Conservation (phyloP, 2,888 invertebrate genomes). For the Phymatocera aterrima region DNA sequence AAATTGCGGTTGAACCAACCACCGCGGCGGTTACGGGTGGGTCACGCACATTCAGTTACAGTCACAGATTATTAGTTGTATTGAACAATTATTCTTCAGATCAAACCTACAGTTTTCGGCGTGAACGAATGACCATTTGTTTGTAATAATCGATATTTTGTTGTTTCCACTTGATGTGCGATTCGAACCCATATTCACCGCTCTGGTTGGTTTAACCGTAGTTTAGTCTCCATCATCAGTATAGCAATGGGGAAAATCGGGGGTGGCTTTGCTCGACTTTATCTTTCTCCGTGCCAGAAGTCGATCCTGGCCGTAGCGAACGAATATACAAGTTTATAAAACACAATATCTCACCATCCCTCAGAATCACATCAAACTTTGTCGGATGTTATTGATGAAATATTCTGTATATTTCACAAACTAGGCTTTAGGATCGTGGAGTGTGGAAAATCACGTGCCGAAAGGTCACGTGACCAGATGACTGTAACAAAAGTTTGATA, state of each 20-base stretch:
- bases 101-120: too few species aligned
- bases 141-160: too few species aligned
- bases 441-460: background rate
- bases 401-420: background rate
- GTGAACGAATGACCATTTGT: too few species aligned
- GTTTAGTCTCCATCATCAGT: too few species aligned
- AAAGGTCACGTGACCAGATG: conserved; percentile 4
- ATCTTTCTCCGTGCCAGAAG: background rate
- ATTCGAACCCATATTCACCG: too few species aligned
- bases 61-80: too few species aligned
- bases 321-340: conserved; percentile 13
- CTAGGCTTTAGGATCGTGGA: background rate
- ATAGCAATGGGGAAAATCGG: conserved; percentile 14
- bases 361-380: conserved; percentile 26
- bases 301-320: background rate
- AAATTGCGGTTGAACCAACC: too few species aligned
- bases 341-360: conserved; percentile 6
- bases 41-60: too few species aligned
- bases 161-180: too few species aligned
- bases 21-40: too few species aligned
- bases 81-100: too few species aligned
- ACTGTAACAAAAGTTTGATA: background rate
- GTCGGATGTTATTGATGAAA: conserved; percentile 25
- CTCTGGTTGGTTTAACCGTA: too few species aligned
- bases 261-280: conserved; percentile 17